Conservation (phyloP, 2,888 invertebrate genomes). For the Apoda limacodes region DNA sequence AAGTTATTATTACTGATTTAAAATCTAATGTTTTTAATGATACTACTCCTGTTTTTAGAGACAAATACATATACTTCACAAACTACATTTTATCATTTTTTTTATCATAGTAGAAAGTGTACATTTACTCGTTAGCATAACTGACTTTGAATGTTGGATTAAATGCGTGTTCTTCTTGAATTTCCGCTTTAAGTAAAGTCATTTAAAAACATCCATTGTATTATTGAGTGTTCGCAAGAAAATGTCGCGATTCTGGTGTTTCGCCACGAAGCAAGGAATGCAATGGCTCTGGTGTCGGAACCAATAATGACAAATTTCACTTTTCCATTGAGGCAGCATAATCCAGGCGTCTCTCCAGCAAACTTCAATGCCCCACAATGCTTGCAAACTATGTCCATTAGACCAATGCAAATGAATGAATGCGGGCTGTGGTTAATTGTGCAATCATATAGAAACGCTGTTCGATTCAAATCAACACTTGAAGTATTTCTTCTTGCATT, state of each 20-base stretch:
- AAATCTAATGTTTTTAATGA: too few relatives aligned
- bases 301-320: slow-evolving; percentile 22
- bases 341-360: slow-evolving; percentile 23
- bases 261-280: slow-evolving; percentile 23
- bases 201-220: slow-evolving; percentile 31
- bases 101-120: slow-evolving; percentile 3
- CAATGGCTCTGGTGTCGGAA: slow-evolving; percentile 24
- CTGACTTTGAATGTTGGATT: slow-evolving; percentile 24
- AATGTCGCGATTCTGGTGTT: slow-evolving; percentile 27
- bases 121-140: slow-evolving; percentile 5
- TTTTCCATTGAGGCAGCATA: slow-evolving; percentile 24
- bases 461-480: slow-evolving; percentile 30
- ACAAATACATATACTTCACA: too few relatives aligned
- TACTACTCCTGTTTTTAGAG: too few relatives aligned
- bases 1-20: slow-evolving; percentile 11
- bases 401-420: slow-evolving; percentile 21
- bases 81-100: too few relatives aligned
- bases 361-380: slow-evolving; percentile 25
- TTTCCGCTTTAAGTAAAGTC: slow-evolving; percentile 29
- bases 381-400: slow-evolving; percentile 24
- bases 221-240: slow-evolving; percentile 29
- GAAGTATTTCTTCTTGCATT: slow-evolving; percentile 23
- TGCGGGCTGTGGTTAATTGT: slow-evolving; percentile 24
- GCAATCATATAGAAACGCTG: slow-evolving; percentile 27
- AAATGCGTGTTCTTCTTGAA: slow-evolving; percentile 25